Evolutionary conservation across 2,797 vertebrate species (phyloP), one percentile per base, ranked within the genome.

Genomic region (Cirrhinus mrigala): DNA sequence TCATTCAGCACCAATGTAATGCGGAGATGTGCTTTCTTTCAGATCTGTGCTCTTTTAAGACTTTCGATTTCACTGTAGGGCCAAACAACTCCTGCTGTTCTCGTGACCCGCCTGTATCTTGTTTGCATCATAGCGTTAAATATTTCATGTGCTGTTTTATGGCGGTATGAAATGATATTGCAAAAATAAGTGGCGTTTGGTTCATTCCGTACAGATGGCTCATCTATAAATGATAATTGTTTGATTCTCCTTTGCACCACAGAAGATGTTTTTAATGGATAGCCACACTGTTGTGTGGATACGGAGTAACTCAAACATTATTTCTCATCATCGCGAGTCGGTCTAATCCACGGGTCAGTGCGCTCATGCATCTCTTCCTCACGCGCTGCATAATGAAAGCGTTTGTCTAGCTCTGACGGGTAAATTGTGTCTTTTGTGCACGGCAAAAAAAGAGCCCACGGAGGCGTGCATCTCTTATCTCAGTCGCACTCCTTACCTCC

Each of bases 371-470:
- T 87, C 82, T 81, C 82, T 84, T 73, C 81, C 78, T 81, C 60
- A 58, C 76, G 11, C 62, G 10, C 76, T 58, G 70, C 77, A 76
- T 89, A 90, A 89, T 85, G 86, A 87, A 89, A 91, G 74, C 76
- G 82, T 90, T 89, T 88, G 87, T 90, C 69, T 86, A 79, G 22
- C 84, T 50, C 58, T 27, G 68, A 68, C 33, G 81, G 68, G 68
- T 87, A 84, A 88, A 88, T 84, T 83, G 29, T 85, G 86, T 79
- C 84, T 88, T 84, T 84, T 77, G 60, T 85, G 75, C 76, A 24
- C 58, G 1, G n/a, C 11, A 50, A 58, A 78, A 78, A 81, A 82
- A 84, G 22, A 69, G 81, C 79, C 69, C 9, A 18, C 27, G 56
- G 69, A 83, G 37, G 81, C 56, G 66, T 79, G 66, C 85, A 70